phyloP scores from a whole-genome alignment of 1,140 invertebrate genomes.

The Bombus sylvicola region DNA sequence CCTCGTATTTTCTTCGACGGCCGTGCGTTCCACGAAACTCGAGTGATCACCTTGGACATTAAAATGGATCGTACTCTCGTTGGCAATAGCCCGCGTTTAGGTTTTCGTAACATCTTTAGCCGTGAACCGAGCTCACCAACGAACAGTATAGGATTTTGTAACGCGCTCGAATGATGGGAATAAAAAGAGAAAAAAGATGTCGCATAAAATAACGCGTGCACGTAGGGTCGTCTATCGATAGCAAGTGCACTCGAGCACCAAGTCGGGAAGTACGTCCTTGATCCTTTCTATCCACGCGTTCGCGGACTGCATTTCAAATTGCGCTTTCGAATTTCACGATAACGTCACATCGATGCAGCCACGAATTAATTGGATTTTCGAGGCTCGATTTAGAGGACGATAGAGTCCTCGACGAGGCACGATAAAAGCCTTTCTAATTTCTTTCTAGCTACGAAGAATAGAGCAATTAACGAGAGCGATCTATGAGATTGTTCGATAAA shows the following conservation, averaged over 20 bases:
- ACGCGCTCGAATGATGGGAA: too few relatives aligned
- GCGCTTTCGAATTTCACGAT: constrained; percentile 31
- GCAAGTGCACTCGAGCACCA: constrained; percentile 33
- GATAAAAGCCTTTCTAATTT: not conserved
- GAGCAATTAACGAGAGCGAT: not conserved
- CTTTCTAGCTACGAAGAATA: not conserved
- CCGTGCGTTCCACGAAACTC: not conserved
- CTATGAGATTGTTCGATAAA: not conserved
- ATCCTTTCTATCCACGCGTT: constrained; percentile 56
- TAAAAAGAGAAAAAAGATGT: not conserved
- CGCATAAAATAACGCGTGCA: constrained; percentile 18
- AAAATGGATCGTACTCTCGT: not conserved
- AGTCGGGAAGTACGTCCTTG: constrained; percentile 51
- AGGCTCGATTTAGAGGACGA: not conserved
- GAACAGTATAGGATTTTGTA: too few relatives aligned
- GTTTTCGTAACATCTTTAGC: not conserved
- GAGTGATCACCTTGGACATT: not conserved
- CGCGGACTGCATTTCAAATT: constrained; percentile 23
- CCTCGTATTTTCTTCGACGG: not conserved
- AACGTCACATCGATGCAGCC: not conserved
- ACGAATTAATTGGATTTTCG: not conserved
- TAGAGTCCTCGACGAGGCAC: not conserved
- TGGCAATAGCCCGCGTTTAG: too few relatives aligned
- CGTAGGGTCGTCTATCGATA: constrained; percentile 11
- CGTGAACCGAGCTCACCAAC: not conserved